Percentiles rank a stretch among this genome's conserved stretches.
Conservation (phyloP, 1,140 invertebrate genomes). For the Gyrodactylus salaris region DNA sequence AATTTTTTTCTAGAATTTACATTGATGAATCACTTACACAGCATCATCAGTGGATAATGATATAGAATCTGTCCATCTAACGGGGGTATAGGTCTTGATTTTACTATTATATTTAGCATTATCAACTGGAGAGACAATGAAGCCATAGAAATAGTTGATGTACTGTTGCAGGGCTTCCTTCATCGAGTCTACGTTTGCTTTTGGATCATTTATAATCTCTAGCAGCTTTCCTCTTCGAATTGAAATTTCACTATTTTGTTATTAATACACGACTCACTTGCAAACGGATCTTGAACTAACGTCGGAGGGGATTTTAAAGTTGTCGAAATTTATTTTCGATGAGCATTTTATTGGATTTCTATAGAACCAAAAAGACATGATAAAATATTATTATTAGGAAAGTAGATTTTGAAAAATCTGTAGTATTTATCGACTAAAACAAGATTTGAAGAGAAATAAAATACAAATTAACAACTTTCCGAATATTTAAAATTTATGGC, state of each 20-base stretch:
- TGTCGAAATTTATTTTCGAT: neutral
- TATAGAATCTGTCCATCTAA: neutral
- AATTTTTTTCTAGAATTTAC: no score
- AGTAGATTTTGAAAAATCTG: no score
- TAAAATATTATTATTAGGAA: neutral
- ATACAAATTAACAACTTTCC: neutral
- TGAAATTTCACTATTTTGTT: neutral
- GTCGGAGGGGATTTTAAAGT: neutral
- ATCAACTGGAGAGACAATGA: neutral
- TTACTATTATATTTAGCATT: neutral
- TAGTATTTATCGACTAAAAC: neutral
- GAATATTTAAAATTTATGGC: neutral
- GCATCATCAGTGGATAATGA: neutral
- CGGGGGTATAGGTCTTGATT: neutral
- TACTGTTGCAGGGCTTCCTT: neutral
- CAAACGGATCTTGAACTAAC: neutral
- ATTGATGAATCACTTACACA: no score
- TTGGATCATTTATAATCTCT: neutral
- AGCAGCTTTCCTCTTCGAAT: neutral
- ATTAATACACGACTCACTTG: no score
- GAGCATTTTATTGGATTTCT: neutral
- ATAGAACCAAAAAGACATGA: neutral
- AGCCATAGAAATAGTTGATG: neutral
- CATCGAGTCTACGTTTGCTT: neutral
- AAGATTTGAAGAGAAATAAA: neutral